Conservation (phyloP, 2,797 vertebrate genomes). For the Pseudochirops cupreus region DNA sequence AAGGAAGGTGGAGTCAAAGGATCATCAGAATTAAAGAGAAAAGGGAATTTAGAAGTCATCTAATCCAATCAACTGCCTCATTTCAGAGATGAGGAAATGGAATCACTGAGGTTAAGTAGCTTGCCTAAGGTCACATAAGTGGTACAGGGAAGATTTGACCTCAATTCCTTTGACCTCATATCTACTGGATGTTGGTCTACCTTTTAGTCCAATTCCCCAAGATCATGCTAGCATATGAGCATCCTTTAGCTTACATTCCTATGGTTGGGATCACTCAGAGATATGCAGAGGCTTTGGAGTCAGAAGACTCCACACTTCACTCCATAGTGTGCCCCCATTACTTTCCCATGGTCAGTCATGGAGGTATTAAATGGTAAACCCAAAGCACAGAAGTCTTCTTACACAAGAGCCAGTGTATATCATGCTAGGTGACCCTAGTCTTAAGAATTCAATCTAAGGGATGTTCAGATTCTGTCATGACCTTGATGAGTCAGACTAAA, state of each 20-base stretch:
- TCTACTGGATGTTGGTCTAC: not conserved
- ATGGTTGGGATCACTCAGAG: not conserved
- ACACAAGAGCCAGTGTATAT: not conserved
- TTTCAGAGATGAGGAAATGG: not conserved
- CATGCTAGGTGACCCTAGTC: not conserved
- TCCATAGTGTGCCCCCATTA: not conserved
- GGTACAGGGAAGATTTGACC: not conserved
- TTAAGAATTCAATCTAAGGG: not conserved
- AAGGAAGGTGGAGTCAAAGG: not conserved
- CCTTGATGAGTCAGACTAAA: not conserved
- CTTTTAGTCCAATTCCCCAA: not conserved
- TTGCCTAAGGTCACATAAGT: not conserved
- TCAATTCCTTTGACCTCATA: not conserved
- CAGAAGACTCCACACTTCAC: not conserved
- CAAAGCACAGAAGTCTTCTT: not conserved
- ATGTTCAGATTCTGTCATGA: not conserved
- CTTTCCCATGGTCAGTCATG: not conserved
- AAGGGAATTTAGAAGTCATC: not conserved
- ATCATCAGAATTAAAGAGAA: not conserved
- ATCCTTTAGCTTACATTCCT: not conserved
- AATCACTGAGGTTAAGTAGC: not conserved
- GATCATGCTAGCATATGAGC: not conserved
- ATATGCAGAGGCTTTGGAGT: not conserved
- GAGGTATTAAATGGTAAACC: not conserved
- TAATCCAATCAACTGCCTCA: not conserved